Percentiles rank a stretch among this genome's conserved stretches.
Evolutionary conservation across 2,797 vertebrate species (phyloP).

Genomic region (Molossus molossus): DNA sequence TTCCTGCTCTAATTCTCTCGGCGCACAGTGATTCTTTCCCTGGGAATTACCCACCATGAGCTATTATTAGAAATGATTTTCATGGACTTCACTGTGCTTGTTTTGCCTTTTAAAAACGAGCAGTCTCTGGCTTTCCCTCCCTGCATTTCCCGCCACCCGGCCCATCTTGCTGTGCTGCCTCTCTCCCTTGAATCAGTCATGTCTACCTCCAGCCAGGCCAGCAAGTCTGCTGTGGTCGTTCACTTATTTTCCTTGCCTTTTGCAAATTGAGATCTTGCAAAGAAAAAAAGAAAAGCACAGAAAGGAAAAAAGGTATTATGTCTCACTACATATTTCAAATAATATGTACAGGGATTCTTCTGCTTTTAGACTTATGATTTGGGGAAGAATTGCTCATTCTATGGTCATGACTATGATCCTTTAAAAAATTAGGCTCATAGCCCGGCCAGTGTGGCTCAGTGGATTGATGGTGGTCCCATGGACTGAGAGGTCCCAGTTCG

Average conservation of each 20-base stretch:
- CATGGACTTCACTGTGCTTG: conserved; percentile 58
- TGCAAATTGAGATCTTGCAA: conserved; percentile 61
- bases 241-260: conserved; percentile 36
- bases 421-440: background rate
- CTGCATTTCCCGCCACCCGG: conserved; percentile 54
- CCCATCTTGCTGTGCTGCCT: background rate
- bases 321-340: background rate
- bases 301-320: background rate
- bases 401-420: background rate
- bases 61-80: conserved; percentile 81
- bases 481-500: too few species aligned
- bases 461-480: too few species aligned
- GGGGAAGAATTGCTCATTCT: background rate
- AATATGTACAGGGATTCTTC: background rate
- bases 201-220: conserved; percentile 49
- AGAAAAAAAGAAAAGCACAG: conserved; percentile 36
- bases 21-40: conserved; percentile 68
- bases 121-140: conserved; percentile 42
- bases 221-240: too few species aligned
- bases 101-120: conserved; percentile 59
- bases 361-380: background rate
- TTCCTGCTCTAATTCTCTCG: conserved; percentile 81
- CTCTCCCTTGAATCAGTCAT: conserved; percentile 69
- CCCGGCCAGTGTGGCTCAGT: too few species aligned
- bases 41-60: conserved; percentile 80